Base-by-base conservation (phyloP, 1,140 invertebrate genomes). In the Trichogramma pretiosum region DNA sequence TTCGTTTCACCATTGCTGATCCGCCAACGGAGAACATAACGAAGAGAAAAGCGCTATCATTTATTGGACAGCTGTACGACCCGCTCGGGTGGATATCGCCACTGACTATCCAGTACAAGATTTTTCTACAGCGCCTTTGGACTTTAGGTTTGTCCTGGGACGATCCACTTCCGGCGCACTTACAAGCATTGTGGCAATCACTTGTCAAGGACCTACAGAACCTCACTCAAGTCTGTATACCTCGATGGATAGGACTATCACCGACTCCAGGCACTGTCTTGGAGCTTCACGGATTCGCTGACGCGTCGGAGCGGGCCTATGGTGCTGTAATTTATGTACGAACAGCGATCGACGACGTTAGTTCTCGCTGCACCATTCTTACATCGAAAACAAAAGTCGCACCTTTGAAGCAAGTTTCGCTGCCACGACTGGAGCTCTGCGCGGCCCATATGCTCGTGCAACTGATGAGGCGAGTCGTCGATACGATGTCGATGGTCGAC, bases 371-470 rank as follows among this genome's bases (percentile, higher is more conserved):
- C n/a, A 22, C 11, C 22, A 26, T 46, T 4, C 18, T 46, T 26
- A 48, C 45, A 5, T 48, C 46, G 1, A 55, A 48, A 13, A 48
- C 53, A 0, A 23, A 26, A 0, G 46, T 52, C 1, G 46, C 46
- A 8, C 70, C 72, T 7, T 18, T 68, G 0, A 65, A 70, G 58
- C 46, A 48, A 10, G 39, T 57, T n/a, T 0, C 48, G 44, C 0
- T 50, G 2, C 43, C 44, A 0, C n/a, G 40, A 5, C 22, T 53
- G 2, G 51, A 53, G 11, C 24, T 53, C 8, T 38, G 18, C 1
- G 45, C 16, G 2, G 39, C 46, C 1, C 1, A 48, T 10, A 28
- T 53, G 1, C 5, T 49, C 0, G 23, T 40, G 0, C 16, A 16
- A 1, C 18, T 53, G 10, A 37, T 46, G 0, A 3, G 17, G 1